Evolutionary conservation across 2,888 invertebrate genomes (phyloP).

Genomic region (Limnephilus rhombicus): DNA sequence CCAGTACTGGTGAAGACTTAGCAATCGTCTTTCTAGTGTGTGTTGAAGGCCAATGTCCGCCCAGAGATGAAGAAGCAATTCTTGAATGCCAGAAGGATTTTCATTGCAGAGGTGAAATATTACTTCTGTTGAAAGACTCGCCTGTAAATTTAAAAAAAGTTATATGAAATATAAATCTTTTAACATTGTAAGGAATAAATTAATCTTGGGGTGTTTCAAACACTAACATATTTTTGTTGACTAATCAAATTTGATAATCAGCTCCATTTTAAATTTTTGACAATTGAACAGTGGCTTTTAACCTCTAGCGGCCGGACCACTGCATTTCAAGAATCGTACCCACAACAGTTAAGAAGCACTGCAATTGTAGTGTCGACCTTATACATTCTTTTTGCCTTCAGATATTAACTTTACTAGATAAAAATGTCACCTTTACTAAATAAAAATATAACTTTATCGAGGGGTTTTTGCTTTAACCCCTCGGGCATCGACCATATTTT

Average conservation of each 20-base stretch:
- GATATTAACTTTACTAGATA: background rate
- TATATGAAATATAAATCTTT: background rate
- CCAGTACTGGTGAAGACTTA: slow-evolving; percentile 78
- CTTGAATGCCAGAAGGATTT: slow-evolving; percentile 76
- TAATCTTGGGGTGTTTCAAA: no score
- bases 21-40: slow-evolving; percentile 76
- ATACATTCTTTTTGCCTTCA: no score
- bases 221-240: no score
- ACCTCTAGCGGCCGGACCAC: background rate
- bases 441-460: background rate
- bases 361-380: no score
- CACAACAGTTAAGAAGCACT: no score
- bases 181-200: no score
- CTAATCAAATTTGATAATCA: no score
- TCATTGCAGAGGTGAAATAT: slow-evolving; percentile 73
- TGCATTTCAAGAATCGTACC: no score
- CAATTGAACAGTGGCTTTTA: background rate
- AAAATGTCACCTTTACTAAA: background rate
- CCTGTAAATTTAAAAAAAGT: slow-evolving; percentile 68
- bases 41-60: slow-evolving; percentile 74
- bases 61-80: slow-evolving; percentile 76
- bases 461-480: no score
- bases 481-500: no score
- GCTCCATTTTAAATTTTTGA: background rate
- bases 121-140: slow-evolving; percentile 71